Base-by-base conservation (phyloP, 2,888 invertebrate genomes). In the Emesis russula region DNA sequence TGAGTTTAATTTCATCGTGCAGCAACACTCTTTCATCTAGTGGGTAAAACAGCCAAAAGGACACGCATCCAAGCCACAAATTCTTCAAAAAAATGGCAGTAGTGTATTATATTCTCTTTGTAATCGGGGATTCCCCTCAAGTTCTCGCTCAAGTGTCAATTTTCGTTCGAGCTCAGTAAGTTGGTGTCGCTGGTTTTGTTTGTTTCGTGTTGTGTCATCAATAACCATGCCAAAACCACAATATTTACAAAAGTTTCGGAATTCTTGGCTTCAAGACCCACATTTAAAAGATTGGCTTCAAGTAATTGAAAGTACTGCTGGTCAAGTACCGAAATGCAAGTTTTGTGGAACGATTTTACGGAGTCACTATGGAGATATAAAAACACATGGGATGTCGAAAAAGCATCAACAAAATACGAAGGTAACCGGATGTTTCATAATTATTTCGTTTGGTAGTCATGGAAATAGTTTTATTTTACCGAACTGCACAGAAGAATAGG, bases 261-360 rank as follows among this genome's bases (percentile, higher is more conserved):
- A 76, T 76, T 25, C 44, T 76, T 53, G 53, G 76, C 58, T 76
- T 76, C 58, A 76, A 31, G 76, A 76, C 58, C 33, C 76, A 33
- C 58, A n/a, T 76, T 76, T 76, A 76, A 76, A 53, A 76, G 58
- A 76, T 58, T 76, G 76, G 53, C 36, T 76, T 58, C 58, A 76
- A 58, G 53, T 58, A 58, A 58, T 76, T 76, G 76, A 76, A 76
- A 76, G 53, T 76, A 76, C 76, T 36, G 36, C 58, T 58, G 76
- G 76, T 31, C 66, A 66, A 66, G 31, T 66, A 66, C 11, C 66
- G 13, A 66, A 66, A 31, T 66, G 66, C 66, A 66, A 66, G 31
- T 66, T 66, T 66, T 66, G 25, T 66, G 31, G 66, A 13, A 66
- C 31, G 31, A 66, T 31, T 31, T 31, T 31, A 31, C 25, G 63